A percentile compares a stretch with the other conserved stretches of the same genome.
Evolutionary conservation across 2,113 vertebrate species (phyloP).

Genomic region (Choloepus hoffmanni): DNA sequence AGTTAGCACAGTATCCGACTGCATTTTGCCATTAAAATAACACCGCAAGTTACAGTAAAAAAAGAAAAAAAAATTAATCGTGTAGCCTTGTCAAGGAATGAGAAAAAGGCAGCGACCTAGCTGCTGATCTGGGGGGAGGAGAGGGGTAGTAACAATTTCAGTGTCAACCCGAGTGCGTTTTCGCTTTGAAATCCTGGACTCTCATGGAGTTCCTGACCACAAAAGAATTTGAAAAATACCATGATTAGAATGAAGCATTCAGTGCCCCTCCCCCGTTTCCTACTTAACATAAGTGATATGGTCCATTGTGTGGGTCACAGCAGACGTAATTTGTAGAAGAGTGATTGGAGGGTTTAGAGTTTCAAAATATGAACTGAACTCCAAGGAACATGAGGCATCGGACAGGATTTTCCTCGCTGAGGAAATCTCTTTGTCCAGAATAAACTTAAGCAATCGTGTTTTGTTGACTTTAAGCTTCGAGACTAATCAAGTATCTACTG

Average conservation of each 20-base stretch:
- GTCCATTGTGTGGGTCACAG: background rate
- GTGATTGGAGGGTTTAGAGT: background rate
- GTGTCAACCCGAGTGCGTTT: background rate
- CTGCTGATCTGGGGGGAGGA: background rate
- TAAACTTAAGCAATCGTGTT: slow-evolving; percentile 38
- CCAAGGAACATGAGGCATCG: background rate
- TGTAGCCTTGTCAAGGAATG: background rate
- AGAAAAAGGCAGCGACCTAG: background rate
- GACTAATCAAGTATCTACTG: slow-evolving; percentile 1
- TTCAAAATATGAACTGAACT: slow-evolving; percentile 40
- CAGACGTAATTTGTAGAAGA: background rate
- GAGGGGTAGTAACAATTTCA: background rate
- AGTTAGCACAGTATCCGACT: background rate
- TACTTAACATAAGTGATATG: background rate
- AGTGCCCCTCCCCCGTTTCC: background rate
- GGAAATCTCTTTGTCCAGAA: slow-evolving; percentile 49
- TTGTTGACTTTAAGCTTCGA: slow-evolving; percentile 47
- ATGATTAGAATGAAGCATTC: background rate
- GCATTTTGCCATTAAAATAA: slow-evolving; percentile 39
- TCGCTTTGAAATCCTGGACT: background rate
- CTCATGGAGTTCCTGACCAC: background rate
- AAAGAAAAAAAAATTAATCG: background rate
- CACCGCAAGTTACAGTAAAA: background rate
- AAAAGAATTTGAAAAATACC: background rate
- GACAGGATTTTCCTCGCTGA: background rate